Evolutionary conservation across 37 sponge, comb jelly and placozoan genomes (phyloP), one percentile per base, ranked within the genome.

Genomic region (Hexactinellida sp.): DNA sequence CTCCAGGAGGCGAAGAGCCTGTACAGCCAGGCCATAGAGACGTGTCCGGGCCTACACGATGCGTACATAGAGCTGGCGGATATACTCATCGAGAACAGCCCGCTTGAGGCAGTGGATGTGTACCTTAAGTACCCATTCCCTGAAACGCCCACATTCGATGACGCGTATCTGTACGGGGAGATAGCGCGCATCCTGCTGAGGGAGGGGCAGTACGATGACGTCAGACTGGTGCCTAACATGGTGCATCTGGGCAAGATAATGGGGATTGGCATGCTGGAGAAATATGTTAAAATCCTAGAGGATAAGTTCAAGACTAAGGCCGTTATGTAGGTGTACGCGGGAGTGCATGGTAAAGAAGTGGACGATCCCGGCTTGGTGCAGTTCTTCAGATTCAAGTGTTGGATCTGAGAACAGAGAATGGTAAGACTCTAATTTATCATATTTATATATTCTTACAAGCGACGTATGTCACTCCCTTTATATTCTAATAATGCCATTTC

Each of bases 61-160:
- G 95, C 98, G 10, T 97, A 97, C 86, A 97, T 97, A 54, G 98
- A 97, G 47, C 90, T 97, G 34, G 98, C 93, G 0, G 98, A 93
- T 37, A 47, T 94, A 84, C 87, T 94, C 16, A 84, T 86, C 55
- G 86, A 91, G 84, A 54, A 55, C 0, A 90, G 89, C 32, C 91
- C 95, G 21, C 37, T 93, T 36, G 90, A 54, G 34, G 98, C 98
- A 37, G 98, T 94, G 0, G 92, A 91, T 38, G 91, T 94, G 19
- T 97, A 97, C 85, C 82, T 85, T 52, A 88, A 90, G 38, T 97
- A 92, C 39, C 98, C 95, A 28, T 97, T 97, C 87, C 83, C 89
- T 38, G 89, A 91, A n/a, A 87, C 89, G 10, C 92, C 91, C 5
- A 86, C 95, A 13, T 97, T 97, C 54, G 94, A 97, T 54, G 98